Conservation (phyloP, 2,797 vertebrate species). For the Margarornis squamiger region DNA sequence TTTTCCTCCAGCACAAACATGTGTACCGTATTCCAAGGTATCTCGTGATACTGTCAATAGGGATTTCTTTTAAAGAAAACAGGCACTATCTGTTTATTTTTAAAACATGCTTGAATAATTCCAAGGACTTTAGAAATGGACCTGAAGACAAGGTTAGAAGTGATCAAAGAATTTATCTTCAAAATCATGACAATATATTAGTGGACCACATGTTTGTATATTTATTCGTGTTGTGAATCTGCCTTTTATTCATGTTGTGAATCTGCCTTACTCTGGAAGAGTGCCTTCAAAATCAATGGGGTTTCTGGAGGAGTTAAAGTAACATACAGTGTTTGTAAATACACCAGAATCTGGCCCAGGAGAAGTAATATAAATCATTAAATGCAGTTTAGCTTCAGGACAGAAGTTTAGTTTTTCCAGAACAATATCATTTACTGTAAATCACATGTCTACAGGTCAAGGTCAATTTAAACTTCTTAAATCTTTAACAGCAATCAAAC, state of each 20-base stretch:
- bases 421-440: constrained; percentile 33
- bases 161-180: constrained; percentile 15
- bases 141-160: constrained; percentile 22
- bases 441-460: constrained; percentile 25
- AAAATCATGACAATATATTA: not conserved
- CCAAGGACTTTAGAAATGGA: constrained; percentile 7
- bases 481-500: constrained; percentile 15
- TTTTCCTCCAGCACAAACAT: not conserved
- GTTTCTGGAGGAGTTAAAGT: constrained; percentile 20
- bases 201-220: not conserved
- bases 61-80: constrained; percentile 21
- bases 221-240: not conserved
- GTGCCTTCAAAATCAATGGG: not conserved
- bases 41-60: not conserved
- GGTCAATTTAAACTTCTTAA: constrained; percentile 66
- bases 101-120: not conserved
- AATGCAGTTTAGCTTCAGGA: constrained; percentile 1
- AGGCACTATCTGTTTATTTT: not conserved
- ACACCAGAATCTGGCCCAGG: not conserved
- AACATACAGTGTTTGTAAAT: not conserved
- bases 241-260: not conserved
- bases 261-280: not conserved
- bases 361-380: constrained; percentile 27
- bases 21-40: not conserved
- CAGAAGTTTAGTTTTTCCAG: constrained; percentile 42